These are phyloP conservation scores for Tamandua tetradactyla DNA, from an alignment of 2,797 vertebrate species.

Conservation along the genomic window DNA sequence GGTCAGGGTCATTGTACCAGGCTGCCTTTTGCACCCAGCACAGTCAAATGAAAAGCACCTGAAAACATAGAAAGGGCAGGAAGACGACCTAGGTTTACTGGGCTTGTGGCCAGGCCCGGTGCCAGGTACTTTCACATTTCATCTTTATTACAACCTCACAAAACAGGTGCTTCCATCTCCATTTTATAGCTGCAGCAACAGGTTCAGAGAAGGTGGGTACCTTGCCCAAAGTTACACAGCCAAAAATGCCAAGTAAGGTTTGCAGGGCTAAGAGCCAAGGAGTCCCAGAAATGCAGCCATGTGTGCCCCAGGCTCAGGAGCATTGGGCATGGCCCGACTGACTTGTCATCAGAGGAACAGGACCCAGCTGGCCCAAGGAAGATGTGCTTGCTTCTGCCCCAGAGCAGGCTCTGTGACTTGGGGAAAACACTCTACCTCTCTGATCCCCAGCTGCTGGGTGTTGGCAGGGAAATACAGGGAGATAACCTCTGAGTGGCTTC, in stretches of 20 bases:
- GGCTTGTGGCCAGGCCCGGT: not conserved
- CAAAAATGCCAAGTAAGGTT: constrained; percentile 55
- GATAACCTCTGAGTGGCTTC: not conserved
- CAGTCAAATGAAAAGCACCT: constrained; percentile 20
- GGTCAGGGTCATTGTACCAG: not conserved
- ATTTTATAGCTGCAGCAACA: not conserved
- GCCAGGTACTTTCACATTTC: not conserved
- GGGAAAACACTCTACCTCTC: constrained; percentile 23
- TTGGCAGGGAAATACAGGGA: not conserved
- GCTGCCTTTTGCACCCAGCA: not conserved
- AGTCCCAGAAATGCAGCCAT: constrained; percentile 38
- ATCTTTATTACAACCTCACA: constrained; percentile 13
- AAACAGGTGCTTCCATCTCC: not conserved
- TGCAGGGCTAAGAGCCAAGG: constrained; percentile 25
- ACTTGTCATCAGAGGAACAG: constrained; percentile 29
- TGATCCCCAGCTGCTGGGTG: constrained; percentile 38
- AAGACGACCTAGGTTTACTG: not conserved
- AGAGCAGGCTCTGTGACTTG: constrained; percentile 50
- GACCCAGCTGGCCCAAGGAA: constrained; percentile 42
- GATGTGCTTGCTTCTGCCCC: constrained; percentile 29
- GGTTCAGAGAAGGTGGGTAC: constrained; percentile 56
- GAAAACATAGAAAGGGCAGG: not conserved
- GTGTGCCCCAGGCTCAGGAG: constrained; percentile 13
- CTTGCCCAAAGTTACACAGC: constrained; percentile 39
- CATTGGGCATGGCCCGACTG: not conserved